phyloP scores from a whole-genome alignment of 2,797 vertebrate species.

The Sebastiscus tertius region DNA sequence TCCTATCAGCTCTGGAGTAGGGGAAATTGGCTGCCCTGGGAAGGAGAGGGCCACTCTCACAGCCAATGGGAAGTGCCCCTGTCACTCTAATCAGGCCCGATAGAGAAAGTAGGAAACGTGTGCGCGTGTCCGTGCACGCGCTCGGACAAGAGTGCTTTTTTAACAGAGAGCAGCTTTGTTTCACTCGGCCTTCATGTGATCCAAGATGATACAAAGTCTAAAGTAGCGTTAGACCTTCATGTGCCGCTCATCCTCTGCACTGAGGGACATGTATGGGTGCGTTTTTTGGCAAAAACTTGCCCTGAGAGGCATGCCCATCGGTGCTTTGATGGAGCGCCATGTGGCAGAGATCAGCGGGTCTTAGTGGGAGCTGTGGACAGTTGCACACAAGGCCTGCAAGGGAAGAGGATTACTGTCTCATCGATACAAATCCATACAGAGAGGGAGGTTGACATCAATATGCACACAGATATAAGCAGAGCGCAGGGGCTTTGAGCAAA shows the following conservation, averaged over 20 bases:
- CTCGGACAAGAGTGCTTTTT: constrained; percentile 44
- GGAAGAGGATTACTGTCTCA: constrained; percentile 82
- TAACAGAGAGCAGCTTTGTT: constrained; percentile 65
- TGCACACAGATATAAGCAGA: constrained; percentile 56
- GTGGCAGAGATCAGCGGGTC: constrained; percentile 84
- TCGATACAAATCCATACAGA: constrained; percentile 78
- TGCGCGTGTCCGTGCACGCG: constrained; percentile 21
- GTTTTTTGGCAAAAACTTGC: constrained; percentile 71
- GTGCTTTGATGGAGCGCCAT: constrained; percentile 85
- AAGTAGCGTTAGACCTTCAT: constrained; percentile 73
- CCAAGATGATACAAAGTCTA: constrained; percentile 71
- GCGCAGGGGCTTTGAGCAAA: constrained; percentile 21
- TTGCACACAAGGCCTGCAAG: constrained; percentile 74
- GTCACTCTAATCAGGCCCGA: constrained; percentile 81
- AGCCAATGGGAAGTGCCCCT: constrained; percentile 87
- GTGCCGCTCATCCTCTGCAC: constrained; percentile 72
- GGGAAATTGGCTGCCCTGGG: constrained; percentile 86
- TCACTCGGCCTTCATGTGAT: constrained; percentile 54
- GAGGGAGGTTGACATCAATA: constrained; percentile 72
- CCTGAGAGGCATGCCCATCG: constrained; percentile 75
- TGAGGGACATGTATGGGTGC: constrained; percentile 64
- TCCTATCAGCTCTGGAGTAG: constrained; percentile 85
- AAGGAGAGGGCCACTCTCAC: constrained; percentile 83
- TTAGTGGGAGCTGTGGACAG: constrained; percentile 84
- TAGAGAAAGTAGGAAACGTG: constrained; percentile 79